phyloP scores from a whole-genome alignment of 2,113 vertebrate species.

The Lepisosteus osseus region DNA sequence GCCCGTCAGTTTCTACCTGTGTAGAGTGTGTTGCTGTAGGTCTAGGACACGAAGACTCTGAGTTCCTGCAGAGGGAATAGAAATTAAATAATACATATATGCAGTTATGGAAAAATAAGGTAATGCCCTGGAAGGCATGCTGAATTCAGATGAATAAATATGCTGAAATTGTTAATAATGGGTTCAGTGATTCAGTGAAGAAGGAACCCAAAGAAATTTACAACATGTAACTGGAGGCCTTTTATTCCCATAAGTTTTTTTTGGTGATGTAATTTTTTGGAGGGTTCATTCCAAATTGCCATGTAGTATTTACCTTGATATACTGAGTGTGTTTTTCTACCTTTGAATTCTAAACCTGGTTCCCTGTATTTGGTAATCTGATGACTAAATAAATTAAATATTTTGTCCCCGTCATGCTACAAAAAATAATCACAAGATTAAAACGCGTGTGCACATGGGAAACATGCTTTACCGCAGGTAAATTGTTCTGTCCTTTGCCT shows the following conservation, averaged over 20 bases:
- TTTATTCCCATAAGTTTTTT: slow-evolving; percentile 48
- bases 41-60: slow-evolving; percentile 23
- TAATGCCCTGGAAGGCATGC: slow-evolving; percentile 47
- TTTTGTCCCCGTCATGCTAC: not conserved
- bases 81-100: slow-evolving; percentile 34
- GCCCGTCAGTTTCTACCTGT: not conserved
- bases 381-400: not conserved
- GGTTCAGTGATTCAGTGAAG: slow-evolving; percentile 52
- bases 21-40: not conserved
- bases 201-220: slow-evolving; percentile 43
- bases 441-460: too few species aligned
- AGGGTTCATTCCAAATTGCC: slow-evolving; percentile 24
- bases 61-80: slow-evolving; percentile 22
- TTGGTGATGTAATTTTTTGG: slow-evolving; percentile 58
- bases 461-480: too few species aligned
- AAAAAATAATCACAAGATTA: too few species aligned
- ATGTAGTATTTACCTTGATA: too few species aligned
- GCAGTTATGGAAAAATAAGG: slow-evolving; percentile 56
- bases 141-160: slow-evolving; percentile 48
- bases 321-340: slow-evolving; percentile 11
- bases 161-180: slow-evolving; percentile 53
- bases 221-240: slow-evolving; percentile 50
- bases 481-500: too few species aligned
- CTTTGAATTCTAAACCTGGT: slow-evolving; percentile 31
- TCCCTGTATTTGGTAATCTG: slow-evolving; percentile 34